These are phyloP conservation scores for Heliconius erato DNA, from an alignment of 2,888 invertebrate genomes.

Conservation along the genomic window DNA sequence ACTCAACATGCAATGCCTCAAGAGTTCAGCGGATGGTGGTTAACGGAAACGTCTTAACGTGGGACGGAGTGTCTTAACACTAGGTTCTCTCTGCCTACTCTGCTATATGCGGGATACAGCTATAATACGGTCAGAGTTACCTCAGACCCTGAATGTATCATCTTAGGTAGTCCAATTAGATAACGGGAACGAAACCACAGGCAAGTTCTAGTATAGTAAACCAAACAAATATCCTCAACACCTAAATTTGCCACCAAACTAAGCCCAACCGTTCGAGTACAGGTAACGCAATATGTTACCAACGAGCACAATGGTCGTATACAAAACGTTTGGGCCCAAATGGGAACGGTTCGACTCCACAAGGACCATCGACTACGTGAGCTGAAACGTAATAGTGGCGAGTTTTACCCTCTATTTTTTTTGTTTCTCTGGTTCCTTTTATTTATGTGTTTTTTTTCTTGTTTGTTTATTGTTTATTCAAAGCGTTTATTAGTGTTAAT, in stretches of 20 bases:
- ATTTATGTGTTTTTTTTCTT: not conserved
- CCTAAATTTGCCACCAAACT: constrained; percentile 21
- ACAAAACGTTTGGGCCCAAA: constrained; percentile 18
- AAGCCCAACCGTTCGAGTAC: constrained; percentile 30
- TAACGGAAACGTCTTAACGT: too few relatives aligned
- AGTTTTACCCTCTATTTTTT: not conserved
- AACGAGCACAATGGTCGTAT: constrained; percentile 26
- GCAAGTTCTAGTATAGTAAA: not conserved
- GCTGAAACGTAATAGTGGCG: not conserved
- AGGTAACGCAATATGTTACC: constrained; percentile 38
- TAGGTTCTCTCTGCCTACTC: too few relatives aligned
- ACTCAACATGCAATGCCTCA: not conserved
- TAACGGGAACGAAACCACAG: too few relatives aligned
- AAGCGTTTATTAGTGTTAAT: not conserved
- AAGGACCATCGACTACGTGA: constrained; percentile 28
- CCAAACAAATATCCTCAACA: not conserved
- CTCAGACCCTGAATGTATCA: too few relatives aligned
- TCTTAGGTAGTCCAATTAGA: too few relatives aligned
- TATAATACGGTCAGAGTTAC: too few relatives aligned
- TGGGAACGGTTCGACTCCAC: constrained; percentile 8
- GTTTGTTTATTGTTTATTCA: not conserved
- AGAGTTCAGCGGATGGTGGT: too few relatives aligned
- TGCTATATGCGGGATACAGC: too few relatives aligned
- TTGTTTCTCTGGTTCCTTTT: not conserved
- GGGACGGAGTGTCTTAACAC: too few relatives aligned